These are phyloP conservation scores for Chaetorhynchus papuensis DNA, from an alignment of 2,113 vertebrate genomes.

Conservation along the genomic window DNA sequence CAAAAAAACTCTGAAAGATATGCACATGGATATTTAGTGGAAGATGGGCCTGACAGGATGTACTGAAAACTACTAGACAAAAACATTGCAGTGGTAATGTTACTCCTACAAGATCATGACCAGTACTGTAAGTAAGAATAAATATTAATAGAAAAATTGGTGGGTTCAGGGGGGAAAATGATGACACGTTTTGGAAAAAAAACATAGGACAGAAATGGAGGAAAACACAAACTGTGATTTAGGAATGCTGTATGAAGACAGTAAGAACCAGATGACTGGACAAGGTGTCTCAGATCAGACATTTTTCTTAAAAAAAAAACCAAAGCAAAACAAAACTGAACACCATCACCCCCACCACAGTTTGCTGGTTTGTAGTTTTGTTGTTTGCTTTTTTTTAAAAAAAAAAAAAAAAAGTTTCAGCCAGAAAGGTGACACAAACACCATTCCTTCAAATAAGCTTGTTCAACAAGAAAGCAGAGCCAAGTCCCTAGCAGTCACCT, in stretches of 20 bases:
- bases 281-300: neutral
- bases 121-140: neutral
- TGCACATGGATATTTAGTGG: neutral
- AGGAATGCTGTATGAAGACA: neutral
- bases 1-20: neutral
- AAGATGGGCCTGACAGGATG: neutral
- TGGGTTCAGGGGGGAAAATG: accelerated
- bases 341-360: neutral
- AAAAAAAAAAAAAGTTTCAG: neutral
- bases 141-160: neutral
- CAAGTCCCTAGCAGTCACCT: neutral
- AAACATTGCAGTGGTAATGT: neutral
- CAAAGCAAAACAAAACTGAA: neutral
- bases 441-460: neutral
- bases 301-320: neutral
- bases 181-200: neutral
- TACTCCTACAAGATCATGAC: neutral
- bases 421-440: neutral
- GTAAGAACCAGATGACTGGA: neutral
- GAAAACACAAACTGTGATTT: neutral
- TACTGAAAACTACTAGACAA: neutral
- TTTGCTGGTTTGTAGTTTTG: neutral
- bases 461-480: neutral
- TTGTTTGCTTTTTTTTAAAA: neutral
- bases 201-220: neutral